These are phyloP conservation scores for Loxodonta africana DNA, from an alignment of 2,113 vertebrate genomes.

Conservation along the genomic window DNA sequence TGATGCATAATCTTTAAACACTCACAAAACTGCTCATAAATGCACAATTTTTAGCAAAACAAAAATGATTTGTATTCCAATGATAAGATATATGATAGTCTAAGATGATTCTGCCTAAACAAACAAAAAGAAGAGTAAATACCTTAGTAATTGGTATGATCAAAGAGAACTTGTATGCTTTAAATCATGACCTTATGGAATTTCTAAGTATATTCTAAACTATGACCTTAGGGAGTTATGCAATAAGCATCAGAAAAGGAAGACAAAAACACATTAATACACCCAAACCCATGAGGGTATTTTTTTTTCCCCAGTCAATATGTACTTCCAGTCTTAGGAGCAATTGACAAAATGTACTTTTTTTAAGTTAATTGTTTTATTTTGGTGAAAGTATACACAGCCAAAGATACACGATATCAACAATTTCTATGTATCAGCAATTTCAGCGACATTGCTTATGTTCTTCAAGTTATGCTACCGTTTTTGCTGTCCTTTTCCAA, in stretches of 20 bases:
- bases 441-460: neutral
- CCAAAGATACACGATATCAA: neutral
- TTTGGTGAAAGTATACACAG: neutral
- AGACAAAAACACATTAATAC: neutral
- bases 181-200: conserved; percentile 14
- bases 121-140: neutral
- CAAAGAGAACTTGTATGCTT: conserved; percentile 55
- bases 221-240: neutral
- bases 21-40: conserved; percentile 70
- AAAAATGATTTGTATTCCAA: conserved; percentile 63
- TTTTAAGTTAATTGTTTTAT: neutral
- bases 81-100: neutral
- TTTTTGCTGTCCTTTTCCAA: neutral
- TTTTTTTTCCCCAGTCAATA: neutral
- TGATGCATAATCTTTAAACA: conserved; percentile 53
- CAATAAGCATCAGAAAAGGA: conserved; percentile 37
- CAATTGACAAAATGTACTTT: conserved; percentile 7
- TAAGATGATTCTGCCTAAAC: conserved; percentile 46
- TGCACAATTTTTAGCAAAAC: conserved; percentile 69
- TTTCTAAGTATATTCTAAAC: conserved; percentile 45
- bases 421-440: neutral
- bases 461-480: neutral
- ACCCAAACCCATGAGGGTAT: accelerated
- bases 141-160: neutral
- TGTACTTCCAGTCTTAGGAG: neutral